Conservation (phyloP, 2,113 vertebrate genomes). For the Cyanoderma ruficeps region DNA sequence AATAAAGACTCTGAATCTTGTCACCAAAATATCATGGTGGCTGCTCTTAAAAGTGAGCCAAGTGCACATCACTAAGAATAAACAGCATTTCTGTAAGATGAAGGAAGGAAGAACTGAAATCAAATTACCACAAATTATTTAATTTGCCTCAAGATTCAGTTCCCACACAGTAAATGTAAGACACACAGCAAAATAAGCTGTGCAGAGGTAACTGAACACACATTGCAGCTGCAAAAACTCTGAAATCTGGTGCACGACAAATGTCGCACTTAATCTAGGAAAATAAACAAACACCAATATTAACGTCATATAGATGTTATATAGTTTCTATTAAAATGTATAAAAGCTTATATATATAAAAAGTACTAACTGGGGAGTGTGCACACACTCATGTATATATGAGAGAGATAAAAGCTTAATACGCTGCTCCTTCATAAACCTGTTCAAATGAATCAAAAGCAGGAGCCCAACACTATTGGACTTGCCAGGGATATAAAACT, state of each 20-base stretch:
- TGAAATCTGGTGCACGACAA: not conserved
- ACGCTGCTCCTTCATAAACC: not conserved
- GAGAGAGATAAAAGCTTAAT: not conserved
- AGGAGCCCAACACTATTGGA: not conserved
- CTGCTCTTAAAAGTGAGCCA: not conserved
- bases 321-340: not conserved
- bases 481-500: not conserved
- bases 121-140: not conserved
- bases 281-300: not conserved
- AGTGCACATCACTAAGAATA: not conserved
- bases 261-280: not conserved
- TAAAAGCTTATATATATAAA: not conserved
- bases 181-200: not conserved
- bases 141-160: not conserved
- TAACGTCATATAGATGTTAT: not conserved
- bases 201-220: not conserved
- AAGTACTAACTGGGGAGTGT: not conserved
- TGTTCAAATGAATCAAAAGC: not conserved
- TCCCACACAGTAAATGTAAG: not conserved
- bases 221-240: not conserved
- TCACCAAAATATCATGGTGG: not conserved
- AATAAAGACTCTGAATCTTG: not conserved
- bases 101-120: not conserved
- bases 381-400: not conserved
- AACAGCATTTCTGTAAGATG: not conserved